Evolutionary conservation across 2,113 vertebrate genomes (phyloP).

Genomic region (Chaetodon trifascialis): DNA sequence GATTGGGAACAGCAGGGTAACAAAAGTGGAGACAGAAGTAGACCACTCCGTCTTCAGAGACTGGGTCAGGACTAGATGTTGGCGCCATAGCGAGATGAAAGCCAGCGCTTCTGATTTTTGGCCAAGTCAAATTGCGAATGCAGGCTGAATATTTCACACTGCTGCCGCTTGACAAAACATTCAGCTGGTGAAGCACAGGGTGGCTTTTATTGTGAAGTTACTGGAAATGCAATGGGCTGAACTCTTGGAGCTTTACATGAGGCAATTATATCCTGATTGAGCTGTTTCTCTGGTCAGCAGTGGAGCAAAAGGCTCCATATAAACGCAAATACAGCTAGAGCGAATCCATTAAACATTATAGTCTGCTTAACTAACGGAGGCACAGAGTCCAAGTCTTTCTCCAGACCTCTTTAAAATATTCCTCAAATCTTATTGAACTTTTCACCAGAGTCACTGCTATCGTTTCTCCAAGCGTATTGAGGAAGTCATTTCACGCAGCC

Average conservation of each 20-base stretch:
- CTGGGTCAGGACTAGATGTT: not conserved
- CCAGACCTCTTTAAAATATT: not conserved
- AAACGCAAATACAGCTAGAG: constrained; percentile 12
- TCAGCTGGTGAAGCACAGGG: not conserved
- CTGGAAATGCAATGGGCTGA: not conserved
- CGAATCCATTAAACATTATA: constrained; percentile 18
- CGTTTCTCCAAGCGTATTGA: not conserved
- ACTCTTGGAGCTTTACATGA: not conserved
- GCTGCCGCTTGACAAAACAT: not conserved
- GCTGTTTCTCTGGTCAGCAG: constrained; percentile 15
- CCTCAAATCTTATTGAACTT: constrained; percentile 1
- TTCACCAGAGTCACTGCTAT: not conserved
- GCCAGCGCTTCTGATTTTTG: not conserved
- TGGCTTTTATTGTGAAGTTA: not conserved
- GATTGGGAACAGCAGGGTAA: not conserved
- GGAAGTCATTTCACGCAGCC: not conserved
- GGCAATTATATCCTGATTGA: not conserved
- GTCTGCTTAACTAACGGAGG: constrained; percentile 11
- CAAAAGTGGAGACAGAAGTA: constrained; percentile 1
- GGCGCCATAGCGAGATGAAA: not conserved
- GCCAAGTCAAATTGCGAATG: not conserved
- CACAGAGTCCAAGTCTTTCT: not conserved
- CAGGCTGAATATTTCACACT: not conserved
- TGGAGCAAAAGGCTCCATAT: constrained; percentile 35
- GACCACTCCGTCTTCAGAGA: not conserved